These are phyloP conservation scores for Palaemon carinicauda DNA, from an alignment of 1,140 invertebrate genomes.

Conservation along the genomic window DNA sequence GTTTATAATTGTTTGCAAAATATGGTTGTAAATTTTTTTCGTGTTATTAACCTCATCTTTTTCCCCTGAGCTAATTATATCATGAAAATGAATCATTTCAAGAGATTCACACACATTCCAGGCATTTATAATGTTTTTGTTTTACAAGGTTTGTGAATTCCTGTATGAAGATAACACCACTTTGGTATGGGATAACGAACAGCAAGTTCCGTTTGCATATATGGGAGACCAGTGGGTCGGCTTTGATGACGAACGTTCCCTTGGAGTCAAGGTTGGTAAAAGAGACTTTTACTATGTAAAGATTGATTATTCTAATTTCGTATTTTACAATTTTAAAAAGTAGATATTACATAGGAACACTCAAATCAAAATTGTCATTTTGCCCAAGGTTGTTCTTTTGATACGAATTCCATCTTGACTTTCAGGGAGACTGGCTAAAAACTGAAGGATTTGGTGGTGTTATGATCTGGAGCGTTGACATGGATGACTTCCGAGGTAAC, in stretches of 20 bases:
- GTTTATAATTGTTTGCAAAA: too few relatives aligned
- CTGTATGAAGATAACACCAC: slow-evolving; percentile 89
- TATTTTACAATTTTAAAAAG: neutral
- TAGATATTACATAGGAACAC: too few relatives aligned
- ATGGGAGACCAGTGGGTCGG: slow-evolving; percentile 92
- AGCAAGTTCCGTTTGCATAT: slow-evolving; percentile 94
- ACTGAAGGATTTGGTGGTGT: slow-evolving; percentile 93
- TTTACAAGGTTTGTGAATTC: slow-evolving; percentile 84
- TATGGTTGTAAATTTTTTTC: too few relatives aligned
- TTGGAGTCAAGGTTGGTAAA: slow-evolving; percentile 84
- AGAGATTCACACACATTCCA: too few relatives aligned
- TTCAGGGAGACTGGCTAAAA: slow-evolving; percentile 90
- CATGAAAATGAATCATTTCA: too few relatives aligned
- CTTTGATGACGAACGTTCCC: slow-evolving; percentile 92
- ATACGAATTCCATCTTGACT: neutral
- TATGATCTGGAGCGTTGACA: slow-evolving; percentile 96
- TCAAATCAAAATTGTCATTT: too few relatives aligned
- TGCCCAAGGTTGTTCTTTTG: too few relatives aligned
- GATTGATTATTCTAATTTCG: neutral
- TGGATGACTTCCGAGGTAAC: slow-evolving; percentile 90
- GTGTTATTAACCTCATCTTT: too few relatives aligned
- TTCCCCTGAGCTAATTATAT: too few relatives aligned
- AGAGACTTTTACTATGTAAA: neutral
- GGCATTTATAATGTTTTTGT: neutral
- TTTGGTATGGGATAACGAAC: slow-evolving; percentile 94